A percentile compares a stretch with the other conserved stretches of the same genome.
Evolutionary conservation across 2,888 invertebrate species (phyloP).

Genomic region (Oligia strigilis): DNA sequence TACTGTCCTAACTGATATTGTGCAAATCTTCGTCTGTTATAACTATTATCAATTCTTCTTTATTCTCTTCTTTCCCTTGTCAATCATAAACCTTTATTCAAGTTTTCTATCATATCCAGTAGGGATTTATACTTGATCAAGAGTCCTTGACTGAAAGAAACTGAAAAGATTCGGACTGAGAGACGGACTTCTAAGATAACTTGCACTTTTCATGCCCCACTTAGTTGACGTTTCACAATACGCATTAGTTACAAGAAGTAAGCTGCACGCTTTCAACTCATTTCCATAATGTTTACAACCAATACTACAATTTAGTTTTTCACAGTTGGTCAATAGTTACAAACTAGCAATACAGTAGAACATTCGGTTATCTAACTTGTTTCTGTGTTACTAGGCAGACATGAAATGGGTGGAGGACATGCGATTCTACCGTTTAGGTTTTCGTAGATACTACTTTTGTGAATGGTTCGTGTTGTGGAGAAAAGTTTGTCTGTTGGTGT

Average conservation of each 20-base stretch:
- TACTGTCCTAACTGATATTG: neutral
- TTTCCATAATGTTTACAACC: constrained; percentile 61
- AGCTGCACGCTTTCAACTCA: constrained; percentile 41
- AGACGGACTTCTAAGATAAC: constrained; percentile 27
- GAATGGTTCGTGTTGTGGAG: neutral
- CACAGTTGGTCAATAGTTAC: constrained; percentile 44
- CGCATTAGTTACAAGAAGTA: constrained; percentile 23
- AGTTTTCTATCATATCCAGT: neutral
- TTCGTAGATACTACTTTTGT: neutral
- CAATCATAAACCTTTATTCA: neutral
- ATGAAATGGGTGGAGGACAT: constrained; percentile 28
- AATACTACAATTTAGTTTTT: constrained; percentile 51
- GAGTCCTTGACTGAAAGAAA: neutral
- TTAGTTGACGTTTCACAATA: constrained; percentile 41
- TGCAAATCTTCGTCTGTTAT: neutral
- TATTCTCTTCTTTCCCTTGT: neutral
- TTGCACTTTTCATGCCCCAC: constrained; percentile 26
- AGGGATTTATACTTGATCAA: neutral
- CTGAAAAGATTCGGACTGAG: neutral
- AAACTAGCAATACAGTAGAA: constrained; percentile 25
- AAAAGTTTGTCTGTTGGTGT: neutral
- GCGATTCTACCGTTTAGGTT: constrained; percentile 15
- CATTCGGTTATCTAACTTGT: constrained; percentile 36
- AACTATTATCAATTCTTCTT: neutral
- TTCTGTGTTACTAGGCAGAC: constrained; percentile 36